These are phyloP conservation scores for Limenitis camilla DNA, from an alignment of 2,888 invertebrate genomes.

Conservation along the genomic window DNA sequence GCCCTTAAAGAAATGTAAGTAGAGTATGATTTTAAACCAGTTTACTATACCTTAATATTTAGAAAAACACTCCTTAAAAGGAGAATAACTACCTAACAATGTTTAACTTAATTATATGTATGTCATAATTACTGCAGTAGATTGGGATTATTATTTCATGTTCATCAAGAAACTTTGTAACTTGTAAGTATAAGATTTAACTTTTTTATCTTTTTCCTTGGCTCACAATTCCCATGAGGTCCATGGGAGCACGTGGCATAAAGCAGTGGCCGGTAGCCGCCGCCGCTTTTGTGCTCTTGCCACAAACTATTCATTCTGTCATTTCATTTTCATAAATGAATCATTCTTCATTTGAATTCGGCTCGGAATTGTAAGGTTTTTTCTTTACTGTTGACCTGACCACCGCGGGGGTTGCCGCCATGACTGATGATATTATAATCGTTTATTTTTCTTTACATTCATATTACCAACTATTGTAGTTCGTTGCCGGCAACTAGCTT, in stretches of 20 bases:
- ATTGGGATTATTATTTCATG: too few species aligned
- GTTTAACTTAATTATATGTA: too few species aligned
- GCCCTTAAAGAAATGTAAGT: too few species aligned
- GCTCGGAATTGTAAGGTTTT: conserved; percentile 54
- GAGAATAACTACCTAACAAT: too few species aligned
- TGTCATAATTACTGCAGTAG: too few species aligned
- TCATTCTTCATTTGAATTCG: conserved; percentile 72
- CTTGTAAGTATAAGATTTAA: not conserved
- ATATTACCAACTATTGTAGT: conserved; percentile 48
- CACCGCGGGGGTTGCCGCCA: conserved; percentile 62
- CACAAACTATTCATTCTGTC: conserved; percentile 69
- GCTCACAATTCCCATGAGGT: conserved; percentile 16
- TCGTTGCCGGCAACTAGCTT: conserved; percentile 13
- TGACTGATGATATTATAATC: conserved; percentile 73
- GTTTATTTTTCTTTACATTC: conserved; percentile 72
- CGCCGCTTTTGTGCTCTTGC: conserved; percentile 47
- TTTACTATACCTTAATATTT: too few species aligned
- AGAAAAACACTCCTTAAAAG: too few species aligned
- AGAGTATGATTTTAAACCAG: too few species aligned
- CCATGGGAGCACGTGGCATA: conserved; percentile 39
- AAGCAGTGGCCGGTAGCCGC: conserved; percentile 57
- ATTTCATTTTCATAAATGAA: conserved; percentile 73
- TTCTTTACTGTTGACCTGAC: conserved; percentile 66
- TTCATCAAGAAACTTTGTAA: conserved; percentile 3
- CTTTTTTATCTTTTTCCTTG: conserved; percentile 6